Percentiles rank a stretch among this genome's conserved stretches.
Conservation (phyloP, 2,113 vertebrate genomes). For the Ailuropoda melanoleuca region DNA sequence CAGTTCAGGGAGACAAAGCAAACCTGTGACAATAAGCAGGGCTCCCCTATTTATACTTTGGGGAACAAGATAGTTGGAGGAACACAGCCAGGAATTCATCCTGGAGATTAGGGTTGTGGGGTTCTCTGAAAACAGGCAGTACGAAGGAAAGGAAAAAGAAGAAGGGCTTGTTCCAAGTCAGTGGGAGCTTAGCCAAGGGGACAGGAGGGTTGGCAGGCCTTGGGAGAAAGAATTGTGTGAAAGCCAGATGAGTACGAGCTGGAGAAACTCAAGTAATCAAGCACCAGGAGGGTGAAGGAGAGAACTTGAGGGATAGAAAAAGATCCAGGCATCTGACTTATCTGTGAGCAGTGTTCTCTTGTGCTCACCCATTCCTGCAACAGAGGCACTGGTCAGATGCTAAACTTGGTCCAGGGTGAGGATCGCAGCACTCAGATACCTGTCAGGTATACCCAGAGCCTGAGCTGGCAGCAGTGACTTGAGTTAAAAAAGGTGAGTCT, state of each 20-base stretch:
- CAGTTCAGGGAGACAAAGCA: background rate
- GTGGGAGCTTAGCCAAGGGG: background rate
- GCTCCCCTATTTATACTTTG: background rate
- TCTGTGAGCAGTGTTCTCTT: background rate
- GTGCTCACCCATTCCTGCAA: background rate
- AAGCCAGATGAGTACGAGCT: rapidly evolving
- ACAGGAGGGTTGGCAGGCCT: background rate
- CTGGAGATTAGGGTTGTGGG: background rate
- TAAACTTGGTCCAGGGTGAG: background rate
- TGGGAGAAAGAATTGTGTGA: background rate
- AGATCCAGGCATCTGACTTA: background rate
- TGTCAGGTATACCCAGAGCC: background rate
- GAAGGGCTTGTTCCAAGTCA: background rate
- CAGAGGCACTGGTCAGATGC: background rate
- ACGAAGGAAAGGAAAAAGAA: background rate
- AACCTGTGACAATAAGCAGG: background rate
- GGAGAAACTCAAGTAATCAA: background rate
- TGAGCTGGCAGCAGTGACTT: background rate
- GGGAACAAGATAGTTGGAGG: background rate
- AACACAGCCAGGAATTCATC: background rate
- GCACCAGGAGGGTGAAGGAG: background rate
- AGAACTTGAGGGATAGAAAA: background rate
- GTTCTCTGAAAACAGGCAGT: background rate
- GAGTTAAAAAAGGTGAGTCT: background rate
- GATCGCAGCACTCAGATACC: background rate